phyloP scores from a whole-genome alignment of 2,113 vertebrate genomes.

The Mugil cephalus region DNA sequence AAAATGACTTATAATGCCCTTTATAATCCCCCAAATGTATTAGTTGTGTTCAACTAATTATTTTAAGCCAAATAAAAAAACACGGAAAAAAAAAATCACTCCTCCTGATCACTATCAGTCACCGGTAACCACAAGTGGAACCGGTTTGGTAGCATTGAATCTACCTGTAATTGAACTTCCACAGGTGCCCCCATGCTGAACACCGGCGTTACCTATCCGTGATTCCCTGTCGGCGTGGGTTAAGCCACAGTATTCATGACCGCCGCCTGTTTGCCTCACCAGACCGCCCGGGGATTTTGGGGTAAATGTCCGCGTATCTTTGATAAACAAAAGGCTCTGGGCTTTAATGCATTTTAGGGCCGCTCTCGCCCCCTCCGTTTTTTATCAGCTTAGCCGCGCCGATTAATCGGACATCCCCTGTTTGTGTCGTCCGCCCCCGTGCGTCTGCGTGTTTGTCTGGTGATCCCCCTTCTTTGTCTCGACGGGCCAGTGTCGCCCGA shows the following conservation, averaged over 20 bases:
- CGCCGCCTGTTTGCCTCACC: constrained; percentile 47
- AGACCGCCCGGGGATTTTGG: constrained; percentile 53
- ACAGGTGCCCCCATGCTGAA: constrained; percentile 10
- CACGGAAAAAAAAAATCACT: no score
- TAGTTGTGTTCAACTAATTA: no score
- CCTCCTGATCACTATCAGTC: no score
- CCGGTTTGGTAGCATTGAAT: no score
- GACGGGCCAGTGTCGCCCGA: constrained; percentile 69
- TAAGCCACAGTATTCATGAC: constrained; percentile 45
- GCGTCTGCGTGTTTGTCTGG: constrained; percentile 61
- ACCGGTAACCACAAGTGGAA: no score
- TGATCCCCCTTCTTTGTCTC: constrained; percentile 71
- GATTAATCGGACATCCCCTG: constrained; percentile 66
- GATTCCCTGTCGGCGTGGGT: constrained; percentile 17
- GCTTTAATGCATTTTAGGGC: constrained; percentile 69
- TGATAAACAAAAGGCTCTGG: constrained; percentile 79
- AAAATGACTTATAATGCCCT: no score
- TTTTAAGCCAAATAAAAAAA: no score
- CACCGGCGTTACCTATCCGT: constrained; percentile 18
- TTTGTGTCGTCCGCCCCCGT: constrained; percentile 63
- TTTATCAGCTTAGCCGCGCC: constrained; percentile 77
- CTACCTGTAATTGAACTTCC: neutral
- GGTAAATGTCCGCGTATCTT: constrained; percentile 45
- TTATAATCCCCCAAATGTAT: no score
- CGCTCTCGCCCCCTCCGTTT: constrained; percentile 62